Conservation (phyloP, 2,797 vertebrate genomes). For the Paramormyrops hopkinsi region DNA sequence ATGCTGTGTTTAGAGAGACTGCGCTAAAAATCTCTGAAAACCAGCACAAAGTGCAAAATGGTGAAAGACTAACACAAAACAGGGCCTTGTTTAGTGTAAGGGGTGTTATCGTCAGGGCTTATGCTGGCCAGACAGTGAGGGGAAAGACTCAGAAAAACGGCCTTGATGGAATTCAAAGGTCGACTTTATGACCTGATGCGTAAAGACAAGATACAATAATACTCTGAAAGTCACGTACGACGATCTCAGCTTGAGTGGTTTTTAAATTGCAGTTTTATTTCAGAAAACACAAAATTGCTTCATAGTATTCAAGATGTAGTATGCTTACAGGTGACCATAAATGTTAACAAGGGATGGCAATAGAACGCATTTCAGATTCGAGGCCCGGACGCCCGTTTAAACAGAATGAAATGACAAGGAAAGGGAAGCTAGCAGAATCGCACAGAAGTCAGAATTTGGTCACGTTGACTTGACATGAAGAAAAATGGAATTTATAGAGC, state of each 20-base stretch:
- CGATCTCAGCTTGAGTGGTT: not conserved
- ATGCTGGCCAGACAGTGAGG: not conserved
- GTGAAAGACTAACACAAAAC: not conserved
- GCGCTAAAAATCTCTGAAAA: not conserved
- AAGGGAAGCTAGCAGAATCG: not conserved
- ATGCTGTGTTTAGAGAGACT: not conserved
- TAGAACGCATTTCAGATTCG: not conserved
- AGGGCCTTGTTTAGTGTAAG: not conserved
- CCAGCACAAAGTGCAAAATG: not conserved
- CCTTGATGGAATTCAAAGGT: not conserved
- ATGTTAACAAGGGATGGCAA: conserved; percentile 13
- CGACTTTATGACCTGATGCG: not conserved
- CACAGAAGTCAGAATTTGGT: conserved; percentile 8
- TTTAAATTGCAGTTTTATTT: conserved; percentile 25
- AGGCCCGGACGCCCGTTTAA: conserved; percentile 2
- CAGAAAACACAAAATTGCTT: conserved; percentile 17
- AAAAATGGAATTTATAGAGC: not conserved
- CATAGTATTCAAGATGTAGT: conserved; percentile 6
- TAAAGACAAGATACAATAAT: not conserved
- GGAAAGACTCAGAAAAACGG: not conserved
- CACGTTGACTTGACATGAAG: not conserved
- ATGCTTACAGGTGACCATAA: not conserved
- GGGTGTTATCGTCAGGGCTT: not conserved
- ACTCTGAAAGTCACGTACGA: not conserved
- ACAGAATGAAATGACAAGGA: conserved; percentile 14